Evolutionary conservation across 1,140 invertebrate species (phyloP).

Genomic region (Pantala flavescens): DNA sequence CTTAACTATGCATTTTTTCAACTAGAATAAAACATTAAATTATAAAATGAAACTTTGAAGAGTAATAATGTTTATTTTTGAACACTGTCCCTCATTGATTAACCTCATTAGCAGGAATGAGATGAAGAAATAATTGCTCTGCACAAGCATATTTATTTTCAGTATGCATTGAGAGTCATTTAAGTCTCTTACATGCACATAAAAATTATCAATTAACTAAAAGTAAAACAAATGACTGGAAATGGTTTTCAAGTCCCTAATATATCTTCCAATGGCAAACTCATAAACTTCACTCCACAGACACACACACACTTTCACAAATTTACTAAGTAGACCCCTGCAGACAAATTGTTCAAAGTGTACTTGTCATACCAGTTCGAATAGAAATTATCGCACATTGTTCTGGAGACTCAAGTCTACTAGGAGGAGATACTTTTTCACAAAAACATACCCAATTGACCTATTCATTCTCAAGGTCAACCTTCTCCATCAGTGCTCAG

Average conservation of each 20-base stretch:
- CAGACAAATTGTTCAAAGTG: not conserved
- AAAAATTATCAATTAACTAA: slow-evolving; percentile 2
- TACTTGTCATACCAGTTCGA: not conserved
- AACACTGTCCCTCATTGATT: no score
- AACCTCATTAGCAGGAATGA: no score
- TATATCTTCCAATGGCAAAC: not conserved
- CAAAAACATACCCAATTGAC: not conserved
- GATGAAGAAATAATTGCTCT: not conserved
- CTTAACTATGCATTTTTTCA: no score
- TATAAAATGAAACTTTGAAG: no score
- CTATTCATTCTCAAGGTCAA: not conserved
- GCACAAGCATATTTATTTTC: not conserved
- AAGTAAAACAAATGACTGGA: slow-evolving; percentile 2
- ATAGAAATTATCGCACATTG: not conserved
- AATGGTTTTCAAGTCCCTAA: not conserved
- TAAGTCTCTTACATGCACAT: not conserved
- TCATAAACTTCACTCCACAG: not conserved
- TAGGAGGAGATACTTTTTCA: not conserved
- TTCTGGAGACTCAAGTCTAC: not conserved
- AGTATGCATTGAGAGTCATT: slow-evolving; percentile 3
- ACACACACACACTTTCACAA: not conserved
- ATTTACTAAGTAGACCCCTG: not conserved
- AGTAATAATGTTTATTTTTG: no score
- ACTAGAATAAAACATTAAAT: no score
- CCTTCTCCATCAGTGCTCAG: not conserved